Evolutionary conservation across 2,113 vertebrate genomes (phyloP).

Genomic region (Montifringilla adamsi): DNA sequence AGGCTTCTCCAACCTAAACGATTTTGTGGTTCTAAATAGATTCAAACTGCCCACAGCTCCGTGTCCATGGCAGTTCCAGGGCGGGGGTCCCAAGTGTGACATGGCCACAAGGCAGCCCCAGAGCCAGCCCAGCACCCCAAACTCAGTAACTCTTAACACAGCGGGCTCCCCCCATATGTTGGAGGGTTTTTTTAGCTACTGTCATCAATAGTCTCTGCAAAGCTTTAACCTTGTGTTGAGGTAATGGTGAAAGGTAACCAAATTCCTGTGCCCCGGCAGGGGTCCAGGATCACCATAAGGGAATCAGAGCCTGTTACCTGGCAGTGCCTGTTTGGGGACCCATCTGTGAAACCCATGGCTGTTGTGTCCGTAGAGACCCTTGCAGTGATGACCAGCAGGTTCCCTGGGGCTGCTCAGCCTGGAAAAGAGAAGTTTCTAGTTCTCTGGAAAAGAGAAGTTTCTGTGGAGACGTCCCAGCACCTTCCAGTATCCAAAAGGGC

Average conservation of each 20-base stretch:
- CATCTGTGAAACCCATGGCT: accelerated
- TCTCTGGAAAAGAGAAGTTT: background rate
- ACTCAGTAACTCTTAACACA: accelerated
- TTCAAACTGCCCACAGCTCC: accelerated
- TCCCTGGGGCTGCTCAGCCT: background rate
- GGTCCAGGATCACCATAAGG: background rate
- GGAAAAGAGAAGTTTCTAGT: background rate
- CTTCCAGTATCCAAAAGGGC: background rate
- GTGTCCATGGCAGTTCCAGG: accelerated
- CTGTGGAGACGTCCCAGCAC: background rate
- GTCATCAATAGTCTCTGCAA: background rate
- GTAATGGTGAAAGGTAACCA: background rate
- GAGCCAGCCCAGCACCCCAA: background rate
- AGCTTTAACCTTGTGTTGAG: background rate
- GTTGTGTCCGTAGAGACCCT: background rate
- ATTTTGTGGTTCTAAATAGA: background rate
- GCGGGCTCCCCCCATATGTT: accelerated
- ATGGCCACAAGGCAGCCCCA: accelerated
- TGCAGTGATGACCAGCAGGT: too few species aligned
- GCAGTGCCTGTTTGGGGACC: background rate
- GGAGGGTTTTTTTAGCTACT: accelerated
- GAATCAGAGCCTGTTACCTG: background rate
- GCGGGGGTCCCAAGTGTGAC: accelerated
- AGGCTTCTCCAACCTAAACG: background rate
- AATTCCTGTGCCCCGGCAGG: accelerated